Evolutionary conservation across 2,797 vertebrate genomes (phyloP).

Genomic region (Dicrostonyx torquatus): DNA sequence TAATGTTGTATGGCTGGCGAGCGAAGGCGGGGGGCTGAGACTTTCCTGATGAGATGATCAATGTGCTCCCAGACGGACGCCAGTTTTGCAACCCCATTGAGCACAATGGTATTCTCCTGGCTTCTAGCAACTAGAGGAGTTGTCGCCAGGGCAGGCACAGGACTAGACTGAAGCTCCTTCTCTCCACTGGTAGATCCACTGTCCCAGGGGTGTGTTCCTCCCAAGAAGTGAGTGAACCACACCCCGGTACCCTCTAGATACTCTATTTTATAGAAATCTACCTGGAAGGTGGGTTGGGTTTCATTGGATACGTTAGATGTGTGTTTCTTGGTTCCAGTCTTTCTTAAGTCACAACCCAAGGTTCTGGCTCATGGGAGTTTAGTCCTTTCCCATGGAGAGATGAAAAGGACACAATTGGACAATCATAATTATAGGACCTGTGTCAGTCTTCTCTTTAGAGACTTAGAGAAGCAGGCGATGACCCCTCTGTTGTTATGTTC

Average conservation of each 20-base stretch:
- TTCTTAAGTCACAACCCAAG: not conserved
- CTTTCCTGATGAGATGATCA: too few species aligned
- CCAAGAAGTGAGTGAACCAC: not conserved
- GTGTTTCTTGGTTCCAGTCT: not conserved
- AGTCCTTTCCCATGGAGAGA: not conserved
- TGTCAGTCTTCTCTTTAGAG: not conserved
- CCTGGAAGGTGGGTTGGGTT: not conserved
- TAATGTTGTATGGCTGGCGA: not conserved
- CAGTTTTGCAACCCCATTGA: not conserved
- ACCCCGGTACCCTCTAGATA: too few species aligned
- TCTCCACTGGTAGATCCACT: too few species aligned
- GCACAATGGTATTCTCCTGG: not conserved
- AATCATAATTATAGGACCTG: not conserved
- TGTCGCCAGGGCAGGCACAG: not conserved
- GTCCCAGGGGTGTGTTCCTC: not conserved
- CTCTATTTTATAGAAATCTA: not conserved
- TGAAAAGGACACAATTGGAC: not conserved
- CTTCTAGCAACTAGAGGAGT: too few species aligned
- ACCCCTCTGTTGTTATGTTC: not conserved
- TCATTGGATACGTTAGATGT: not conserved
- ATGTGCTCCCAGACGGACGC: not conserved
- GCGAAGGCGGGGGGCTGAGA: not conserved
- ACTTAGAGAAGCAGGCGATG: not conserved
- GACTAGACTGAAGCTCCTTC: not conserved
- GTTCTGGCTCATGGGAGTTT: not conserved